Percentiles rank a stretch among this genome's conserved stretches.
phyloP scores from a whole-genome alignment of 2,888 invertebrate genomes.

The Dione juno region DNA sequence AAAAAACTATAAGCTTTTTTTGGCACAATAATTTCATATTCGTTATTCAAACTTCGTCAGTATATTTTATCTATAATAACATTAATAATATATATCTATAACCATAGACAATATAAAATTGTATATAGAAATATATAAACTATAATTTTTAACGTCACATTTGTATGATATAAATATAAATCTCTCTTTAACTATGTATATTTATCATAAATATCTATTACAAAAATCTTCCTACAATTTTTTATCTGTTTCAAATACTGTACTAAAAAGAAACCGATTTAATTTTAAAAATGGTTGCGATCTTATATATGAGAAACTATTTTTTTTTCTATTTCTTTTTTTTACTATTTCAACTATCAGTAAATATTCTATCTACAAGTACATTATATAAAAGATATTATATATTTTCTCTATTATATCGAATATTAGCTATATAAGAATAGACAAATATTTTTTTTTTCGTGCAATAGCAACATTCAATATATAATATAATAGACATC shows the following conservation, averaged over 20 bases:
- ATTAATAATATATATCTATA: conserved; percentile 6
- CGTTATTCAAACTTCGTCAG: conserved; percentile 3
- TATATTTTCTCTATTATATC: background rate
- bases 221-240: background rate
- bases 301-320: too few species aligned
- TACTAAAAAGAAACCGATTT: background rate
- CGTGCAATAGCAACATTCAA: conserved; percentile 38
- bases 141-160: background rate
- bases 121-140: conserved; percentile 19
- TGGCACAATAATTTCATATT: conserved; percentile 19
- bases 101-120: conserved; percentile 5
- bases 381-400: conserved; percentile 1
- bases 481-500: conserved; percentile 37
- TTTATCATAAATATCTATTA: too few species aligned
- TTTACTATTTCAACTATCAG: background rate
- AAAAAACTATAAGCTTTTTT: background rate
- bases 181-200: too few species aligned
- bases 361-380: conserved; percentile 5
- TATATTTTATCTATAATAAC: conserved; percentile 3
- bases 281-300: background rate
- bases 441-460: conserved; percentile 21
- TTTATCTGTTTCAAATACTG: background rate
- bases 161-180: conserved; percentile 1
- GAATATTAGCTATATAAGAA: background rate
- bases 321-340: background rate